A percentile compares a stretch with the other conserved stretches of the same genome.
Evolutionary conservation across 2,113 vertebrate species (phyloP).

Genomic region (Lepus europaeus): DNA sequence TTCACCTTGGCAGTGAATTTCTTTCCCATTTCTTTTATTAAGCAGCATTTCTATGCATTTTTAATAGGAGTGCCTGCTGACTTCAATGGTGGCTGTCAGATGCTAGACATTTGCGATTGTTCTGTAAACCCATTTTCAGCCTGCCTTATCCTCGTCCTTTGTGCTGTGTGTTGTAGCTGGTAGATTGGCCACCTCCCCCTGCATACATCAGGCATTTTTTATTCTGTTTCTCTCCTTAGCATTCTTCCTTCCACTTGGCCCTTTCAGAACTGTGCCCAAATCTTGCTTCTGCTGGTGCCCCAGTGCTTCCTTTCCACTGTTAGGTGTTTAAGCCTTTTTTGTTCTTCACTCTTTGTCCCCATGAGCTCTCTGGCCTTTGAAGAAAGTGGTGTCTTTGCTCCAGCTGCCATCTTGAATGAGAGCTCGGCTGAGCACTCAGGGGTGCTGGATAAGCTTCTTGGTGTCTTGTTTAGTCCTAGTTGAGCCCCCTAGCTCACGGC

Average conservation of each 20-base stretch:
- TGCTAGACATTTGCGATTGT: not conserved
- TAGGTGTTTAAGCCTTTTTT: not conserved
- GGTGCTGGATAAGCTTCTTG: not conserved
- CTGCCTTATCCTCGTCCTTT: not conserved
- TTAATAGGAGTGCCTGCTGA: constrained; percentile 8
- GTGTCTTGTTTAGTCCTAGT: not conserved
- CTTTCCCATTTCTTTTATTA: constrained; percentile 39
- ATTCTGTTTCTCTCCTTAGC: not conserved
- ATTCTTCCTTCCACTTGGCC: not conserved
- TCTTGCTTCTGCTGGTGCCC: not conserved
- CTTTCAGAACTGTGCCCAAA: not conserved
- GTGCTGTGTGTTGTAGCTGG: not conserved
- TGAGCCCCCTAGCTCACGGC: not conserved
- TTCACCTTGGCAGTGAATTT: constrained; percentile 39
- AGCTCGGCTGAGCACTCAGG: not conserved
- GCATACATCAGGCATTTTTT: not conserved
- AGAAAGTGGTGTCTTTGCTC: not conserved
- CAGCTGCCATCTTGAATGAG: not conserved
- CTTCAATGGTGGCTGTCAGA: not conserved
- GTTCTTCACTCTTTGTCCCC: not conserved
- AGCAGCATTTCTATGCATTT: constrained; percentile 25
- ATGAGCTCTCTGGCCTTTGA: not conserved
- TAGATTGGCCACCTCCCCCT: not conserved
- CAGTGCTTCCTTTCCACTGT: not conserved
- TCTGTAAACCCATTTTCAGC: not conserved